Evolutionary conservation across 2,797 vertebrate species (phyloP), one percentile per base, ranked within the genome.

Genomic region (Acanthopagrus latus): DNA sequence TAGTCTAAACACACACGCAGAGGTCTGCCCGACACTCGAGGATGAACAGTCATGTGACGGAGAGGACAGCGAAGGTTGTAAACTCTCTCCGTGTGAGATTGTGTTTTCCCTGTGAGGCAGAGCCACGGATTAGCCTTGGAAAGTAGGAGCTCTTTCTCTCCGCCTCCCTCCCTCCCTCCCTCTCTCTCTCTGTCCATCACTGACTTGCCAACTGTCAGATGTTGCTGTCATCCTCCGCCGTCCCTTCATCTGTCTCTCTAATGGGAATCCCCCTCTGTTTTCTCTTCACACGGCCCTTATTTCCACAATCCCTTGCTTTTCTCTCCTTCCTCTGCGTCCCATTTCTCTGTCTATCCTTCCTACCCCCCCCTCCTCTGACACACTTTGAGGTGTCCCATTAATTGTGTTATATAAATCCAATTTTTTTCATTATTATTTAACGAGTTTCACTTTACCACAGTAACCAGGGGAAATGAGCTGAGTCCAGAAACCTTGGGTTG

Each of bases 221-320:
- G 83, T 67, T 66, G 84, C 90, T 88, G 90, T 92, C 89, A 86
- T 90, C 88, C 79, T 88, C 80, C 56, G 84, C 76, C 68, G 44
- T 80, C 78, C 81, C 86, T 90, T 91, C 87, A 91, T 92, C 88
- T 64, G 67, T 90, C 87, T 88, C 79, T 86, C 81, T 90, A 87
- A 90, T 88, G 88, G 92, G 91, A 91, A 89, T 88, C 82, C 78
- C 88, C 86, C 81, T 82, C 74, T 81, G 57, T 87, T 84, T 85
- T 74, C 64, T 76, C 77, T 73, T 54, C 78, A 62, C 74, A 65
- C 82, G 64, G 66, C 68, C 74, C 82, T 76, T 81, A 74, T 75
- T 90, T 68, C 71, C 58, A 82, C 72, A 86, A 76, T 79, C 74
- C 71, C 58, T 65, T 3, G 1, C 21, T 69, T 71, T 63, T 47